Evolutionary conservation across 2,797 vertebrate species (phyloP).

Genomic region (Melanogrammus aeglefinus): DNA sequence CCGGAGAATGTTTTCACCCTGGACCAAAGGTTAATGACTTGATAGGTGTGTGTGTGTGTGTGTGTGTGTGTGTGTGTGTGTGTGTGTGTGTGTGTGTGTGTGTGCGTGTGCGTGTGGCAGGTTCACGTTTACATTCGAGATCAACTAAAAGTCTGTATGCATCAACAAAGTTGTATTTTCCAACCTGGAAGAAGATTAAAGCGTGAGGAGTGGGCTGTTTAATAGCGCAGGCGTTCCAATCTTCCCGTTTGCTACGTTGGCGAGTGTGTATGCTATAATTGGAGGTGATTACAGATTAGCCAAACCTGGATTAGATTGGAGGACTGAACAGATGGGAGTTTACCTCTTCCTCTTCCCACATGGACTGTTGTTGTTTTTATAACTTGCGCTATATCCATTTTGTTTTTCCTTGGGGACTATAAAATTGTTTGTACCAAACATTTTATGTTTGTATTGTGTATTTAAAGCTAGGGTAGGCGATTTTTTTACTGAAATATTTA

Average conservation of each 20-base stretch:
- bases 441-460: too few relatives aligned
- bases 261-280: slow-evolving; percentile 59
- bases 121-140: too few relatives aligned
- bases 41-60: background rate
- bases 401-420: background rate
- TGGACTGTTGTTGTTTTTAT: slow-evolving; percentile 7
- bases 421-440: background rate
- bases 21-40: too few relatives aligned
- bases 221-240: background rate
- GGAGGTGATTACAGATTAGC: slow-evolving; percentile 65
- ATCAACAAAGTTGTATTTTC: background rate
- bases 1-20: too few relatives aligned
- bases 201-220: background rate
- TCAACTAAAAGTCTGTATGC: background rate
- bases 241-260: background rate
- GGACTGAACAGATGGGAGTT: slow-evolving; percentile 71
- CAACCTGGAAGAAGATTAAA: background rate
- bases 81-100: background rate
- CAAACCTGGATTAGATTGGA: slow-evolving; percentile 58
- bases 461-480: too few relatives aligned
- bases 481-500: too few relatives aligned
- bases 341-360: slow-evolving; percentile 34
- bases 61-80: background rate
- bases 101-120: background rate
- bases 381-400: background rate